phyloP scores from a whole-genome alignment of 2,888 invertebrate genomes.

The Sclerodermus sp. region DNA sequence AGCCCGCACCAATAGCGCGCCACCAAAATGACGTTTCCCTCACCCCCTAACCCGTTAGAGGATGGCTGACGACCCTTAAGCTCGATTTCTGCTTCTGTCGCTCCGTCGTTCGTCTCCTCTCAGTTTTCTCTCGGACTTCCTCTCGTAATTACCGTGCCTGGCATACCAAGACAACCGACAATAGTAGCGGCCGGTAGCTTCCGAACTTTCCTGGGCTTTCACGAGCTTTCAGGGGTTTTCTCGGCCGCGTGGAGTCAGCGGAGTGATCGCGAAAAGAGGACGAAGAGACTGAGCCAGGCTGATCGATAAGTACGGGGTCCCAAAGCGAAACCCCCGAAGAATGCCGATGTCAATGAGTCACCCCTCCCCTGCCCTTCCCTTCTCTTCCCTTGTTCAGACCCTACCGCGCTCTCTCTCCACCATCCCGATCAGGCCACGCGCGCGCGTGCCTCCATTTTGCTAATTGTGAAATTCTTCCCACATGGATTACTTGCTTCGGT shows the following conservation, averaged over 20 bases:
- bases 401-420: neutral
- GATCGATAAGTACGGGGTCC: slow-evolving; percentile 35
- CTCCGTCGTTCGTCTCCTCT: neutral
- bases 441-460: neutral
- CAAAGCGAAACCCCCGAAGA: slow-evolving; percentile 31
- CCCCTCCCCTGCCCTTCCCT: neutral
- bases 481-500: too few relatives aligned
- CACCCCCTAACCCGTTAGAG: too few relatives aligned
- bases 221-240: slow-evolving; percentile 27
- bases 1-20: too few relatives aligned
- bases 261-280: slow-evolving; percentile 33
- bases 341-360: slow-evolving; percentile 22
- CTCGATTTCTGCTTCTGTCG: too few relatives aligned
- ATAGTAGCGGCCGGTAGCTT: slow-evolving; percentile 10
- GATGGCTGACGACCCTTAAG: too few relatives aligned
- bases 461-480: too few relatives aligned
- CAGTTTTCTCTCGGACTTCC: neutral
- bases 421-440: neutral
- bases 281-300: too few relatives aligned
- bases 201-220: slow-evolving; percentile 27
- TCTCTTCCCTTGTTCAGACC: too few relatives aligned
- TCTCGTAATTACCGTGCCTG: slow-evolving; percentile 32
- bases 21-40: too few relatives aligned
- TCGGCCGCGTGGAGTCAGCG: slow-evolving; percentile 11
- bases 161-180: slow-evolving; percentile 24